Evolutionary conservation across 2,113 vertebrate species (phyloP).

Genomic region (Bubo bubo): DNA sequence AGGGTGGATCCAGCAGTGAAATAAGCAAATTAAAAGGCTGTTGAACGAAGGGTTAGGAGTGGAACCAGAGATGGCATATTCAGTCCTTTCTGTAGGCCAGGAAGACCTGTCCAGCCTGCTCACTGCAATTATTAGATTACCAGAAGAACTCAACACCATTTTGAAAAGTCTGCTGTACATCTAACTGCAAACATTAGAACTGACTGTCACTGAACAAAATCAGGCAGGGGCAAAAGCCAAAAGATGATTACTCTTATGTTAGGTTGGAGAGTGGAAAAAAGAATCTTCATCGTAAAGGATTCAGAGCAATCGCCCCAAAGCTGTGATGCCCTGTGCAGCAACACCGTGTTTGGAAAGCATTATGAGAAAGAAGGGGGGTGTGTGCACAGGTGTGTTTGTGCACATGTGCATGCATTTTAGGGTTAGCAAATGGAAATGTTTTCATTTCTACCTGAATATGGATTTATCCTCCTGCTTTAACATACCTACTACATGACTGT

Average conservation of each 20-base stretch:
- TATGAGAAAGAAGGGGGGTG: neutral
- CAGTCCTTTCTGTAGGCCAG: neutral
- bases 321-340: neutral
- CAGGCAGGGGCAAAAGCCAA: neutral
- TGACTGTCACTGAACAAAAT: neutral
- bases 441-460: neutral
- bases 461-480: neutral
- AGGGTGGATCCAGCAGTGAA: neutral
- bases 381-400: neutral
- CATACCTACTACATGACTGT: neutral
- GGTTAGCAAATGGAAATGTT: neutral
- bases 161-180: neutral
- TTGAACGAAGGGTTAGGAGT: neutral
- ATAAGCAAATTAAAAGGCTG: constrained; percentile 29
- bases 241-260: neutral
- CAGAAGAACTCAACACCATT: neutral
- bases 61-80: neutral
- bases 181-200: neutral
- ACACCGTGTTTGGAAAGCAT: neutral
- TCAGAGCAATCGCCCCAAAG: neutral
- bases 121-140: neutral
- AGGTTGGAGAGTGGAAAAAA: neutral
- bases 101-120: constrained; percentile 12
- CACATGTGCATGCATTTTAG: neutral
- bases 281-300: neutral